Evolutionary conservation across 2,113 vertebrate genomes (phyloP).

Genomic region (Nematolebias whitei): DNA sequence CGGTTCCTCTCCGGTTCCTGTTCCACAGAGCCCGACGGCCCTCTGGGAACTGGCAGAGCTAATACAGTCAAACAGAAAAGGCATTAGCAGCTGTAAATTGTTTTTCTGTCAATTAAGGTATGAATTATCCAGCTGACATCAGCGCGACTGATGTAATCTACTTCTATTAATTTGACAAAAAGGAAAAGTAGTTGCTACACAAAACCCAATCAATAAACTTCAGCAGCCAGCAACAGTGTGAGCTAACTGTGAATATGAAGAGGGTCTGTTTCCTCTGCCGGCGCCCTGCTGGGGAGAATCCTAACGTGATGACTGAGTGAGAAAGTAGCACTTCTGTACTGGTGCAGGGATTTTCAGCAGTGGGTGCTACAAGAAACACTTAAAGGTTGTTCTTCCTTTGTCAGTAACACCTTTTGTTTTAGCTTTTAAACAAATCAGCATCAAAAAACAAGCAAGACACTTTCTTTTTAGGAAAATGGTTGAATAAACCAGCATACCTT

Average conservation of each 20-base stretch:
- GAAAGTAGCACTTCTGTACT: slow-evolving; percentile 27
- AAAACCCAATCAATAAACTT: slow-evolving; percentile 70
- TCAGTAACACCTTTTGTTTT: background rate
- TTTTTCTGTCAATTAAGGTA: slow-evolving; percentile 75
- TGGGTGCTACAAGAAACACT: background rate
- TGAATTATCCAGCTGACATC: slow-evolving; percentile 69
- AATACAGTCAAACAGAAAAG: slow-evolving; percentile 51
- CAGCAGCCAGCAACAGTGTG: slow-evolving; percentile 60
- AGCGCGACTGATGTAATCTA: slow-evolving; percentile 66
- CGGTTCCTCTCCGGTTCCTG: slow-evolving; percentile 8
- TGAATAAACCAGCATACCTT: background rate
- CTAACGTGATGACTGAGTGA: slow-evolving; percentile 46
- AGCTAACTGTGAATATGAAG: slow-evolving; percentile 62
- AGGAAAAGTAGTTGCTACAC: slow-evolving; percentile 66
- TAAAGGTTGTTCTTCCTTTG: background rate
- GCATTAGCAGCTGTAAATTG: slow-evolving; percentile 74
- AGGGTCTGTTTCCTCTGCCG: slow-evolving; percentile 24
- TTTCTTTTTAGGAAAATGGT: slow-evolving; percentile 17
- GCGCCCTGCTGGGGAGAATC: slow-evolving; percentile 41
- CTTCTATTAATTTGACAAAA: slow-evolving; percentile 74
- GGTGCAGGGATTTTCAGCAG: slow-evolving; percentile 10
- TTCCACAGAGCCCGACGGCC: slow-evolving; percentile 15
- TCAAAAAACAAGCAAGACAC: slow-evolving; percentile 11
- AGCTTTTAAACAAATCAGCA: slow-evolving; percentile 4
- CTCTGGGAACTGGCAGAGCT: slow-evolving; percentile 8